phyloP scores from a whole-genome alignment of 2,113 vertebrate species.

The Tonatia bakeri region DNA sequence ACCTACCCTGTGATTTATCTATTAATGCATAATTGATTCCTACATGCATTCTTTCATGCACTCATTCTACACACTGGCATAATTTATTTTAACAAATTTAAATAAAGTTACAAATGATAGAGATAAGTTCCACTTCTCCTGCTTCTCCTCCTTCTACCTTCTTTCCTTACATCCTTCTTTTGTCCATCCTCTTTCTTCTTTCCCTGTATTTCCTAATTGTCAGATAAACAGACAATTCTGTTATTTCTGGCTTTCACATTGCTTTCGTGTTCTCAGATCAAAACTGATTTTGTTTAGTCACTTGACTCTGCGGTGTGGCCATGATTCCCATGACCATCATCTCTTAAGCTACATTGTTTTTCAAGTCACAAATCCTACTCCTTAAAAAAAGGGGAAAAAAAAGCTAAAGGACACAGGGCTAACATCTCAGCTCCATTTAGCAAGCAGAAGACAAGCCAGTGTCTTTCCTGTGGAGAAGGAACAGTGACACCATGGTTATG shows the following conservation, averaged over 20 bases:
- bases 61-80: not conserved
- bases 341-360: not conserved
- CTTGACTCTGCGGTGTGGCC: not conserved
- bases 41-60: not conserved
- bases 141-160: not conserved
- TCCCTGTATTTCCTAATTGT: not conserved
- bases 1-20: not conserved
- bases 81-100: not conserved
- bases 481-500: accelerated
- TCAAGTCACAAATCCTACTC: not conserved
- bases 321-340: not conserved
- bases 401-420: not conserved
- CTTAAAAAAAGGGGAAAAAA: not conserved
- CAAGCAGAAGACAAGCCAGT: not conserved
- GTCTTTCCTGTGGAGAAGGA: not conserved
- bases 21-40: not conserved
- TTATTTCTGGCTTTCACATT: not conserved
- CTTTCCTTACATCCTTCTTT: not conserved
- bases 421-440: not conserved
- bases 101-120: not conserved
- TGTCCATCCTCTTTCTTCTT: not conserved
- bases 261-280: not conserved
- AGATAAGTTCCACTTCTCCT: not conserved
- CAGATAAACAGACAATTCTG: not conserved
- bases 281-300: not conserved